phyloP scores from a whole-genome alignment of 2,113 vertebrate species.

The Excalfactoria chinensis region DNA sequence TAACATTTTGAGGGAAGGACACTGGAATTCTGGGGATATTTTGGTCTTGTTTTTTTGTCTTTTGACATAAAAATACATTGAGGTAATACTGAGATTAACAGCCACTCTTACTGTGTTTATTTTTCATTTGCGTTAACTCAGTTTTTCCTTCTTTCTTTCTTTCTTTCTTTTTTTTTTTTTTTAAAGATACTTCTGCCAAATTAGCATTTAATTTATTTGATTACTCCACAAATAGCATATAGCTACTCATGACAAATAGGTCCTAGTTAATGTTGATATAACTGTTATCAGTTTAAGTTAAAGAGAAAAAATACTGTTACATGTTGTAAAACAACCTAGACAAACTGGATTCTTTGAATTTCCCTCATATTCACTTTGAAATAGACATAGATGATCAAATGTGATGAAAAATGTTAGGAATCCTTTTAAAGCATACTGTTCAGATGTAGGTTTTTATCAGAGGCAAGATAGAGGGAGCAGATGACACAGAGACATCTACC shows the following conservation, averaged over 20 bases:
- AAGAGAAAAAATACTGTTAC: background rate
- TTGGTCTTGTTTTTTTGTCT: background rate
- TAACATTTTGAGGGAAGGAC: background rate
- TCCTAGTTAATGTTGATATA: background rate
- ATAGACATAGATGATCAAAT: background rate
- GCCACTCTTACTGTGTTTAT: background rate
- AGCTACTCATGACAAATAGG: background rate
- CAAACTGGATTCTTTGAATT: background rate
- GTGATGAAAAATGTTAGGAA: background rate
- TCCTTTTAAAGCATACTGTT: background rate
- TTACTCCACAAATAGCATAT: background rate
- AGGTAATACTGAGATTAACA: background rate
- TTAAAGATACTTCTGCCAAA: background rate
- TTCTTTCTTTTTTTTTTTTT: background rate
- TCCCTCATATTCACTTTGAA: background rate
- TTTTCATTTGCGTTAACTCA: background rate
- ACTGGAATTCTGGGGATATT: background rate
- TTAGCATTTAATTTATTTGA: background rate
- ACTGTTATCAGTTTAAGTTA: background rate
- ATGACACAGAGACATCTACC: conserved; percentile 56
- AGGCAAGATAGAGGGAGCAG: background rate
- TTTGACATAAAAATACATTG: background rate
- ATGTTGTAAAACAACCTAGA: background rate
- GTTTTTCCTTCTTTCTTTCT: background rate
- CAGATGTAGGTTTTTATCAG: background rate